These are phyloP conservation scores for Protophormia terraenovae DNA, from an alignment of 2,888 invertebrate species.

Conservation along the genomic window DNA sequence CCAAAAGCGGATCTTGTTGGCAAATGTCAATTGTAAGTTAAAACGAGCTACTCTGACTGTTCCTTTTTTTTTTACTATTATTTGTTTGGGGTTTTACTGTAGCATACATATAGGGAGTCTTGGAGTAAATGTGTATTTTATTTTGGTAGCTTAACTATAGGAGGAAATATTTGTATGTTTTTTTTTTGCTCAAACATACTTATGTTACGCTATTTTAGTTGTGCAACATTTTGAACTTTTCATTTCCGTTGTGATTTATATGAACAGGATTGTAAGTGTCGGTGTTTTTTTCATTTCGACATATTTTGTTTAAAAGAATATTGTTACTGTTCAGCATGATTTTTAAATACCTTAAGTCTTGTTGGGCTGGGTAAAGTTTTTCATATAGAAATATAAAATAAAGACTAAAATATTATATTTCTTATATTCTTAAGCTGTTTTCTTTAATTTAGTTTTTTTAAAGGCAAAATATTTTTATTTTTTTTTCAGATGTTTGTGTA, in stretches of 20 bases:
- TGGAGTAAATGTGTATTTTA: background rate
- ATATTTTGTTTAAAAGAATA: background rate
- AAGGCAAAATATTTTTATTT: background rate
- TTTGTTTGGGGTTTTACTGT: too few relatives aligned
- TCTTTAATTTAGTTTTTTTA: background rate
- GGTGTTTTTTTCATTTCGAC: background rate
- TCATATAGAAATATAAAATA: too few relatives aligned
- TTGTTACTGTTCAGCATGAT: background rate
- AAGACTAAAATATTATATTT: too few relatives aligned
- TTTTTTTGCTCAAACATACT: background rate
- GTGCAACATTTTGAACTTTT: constrained; percentile 64
- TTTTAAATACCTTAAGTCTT: background rate
- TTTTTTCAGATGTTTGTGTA: background rate
- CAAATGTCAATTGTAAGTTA: constrained; percentile 67
- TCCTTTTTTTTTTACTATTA: constrained; percentile 7
- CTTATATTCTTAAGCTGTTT: too few relatives aligned
- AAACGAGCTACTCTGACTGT: constrained; percentile 43
- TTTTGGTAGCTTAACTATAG: too few relatives aligned
- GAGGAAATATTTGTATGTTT: background rate
- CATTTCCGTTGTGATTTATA: constrained; percentile 69
- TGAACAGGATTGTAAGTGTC: constrained; percentile 25
- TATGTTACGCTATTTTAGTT: constrained; percentile 39
- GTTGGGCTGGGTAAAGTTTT: background rate
- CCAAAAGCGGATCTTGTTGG: constrained; percentile 61
- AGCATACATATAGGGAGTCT: background rate